Conservation (phyloP, 2,888 invertebrate genomes). For the Chrysolina haemoptera region DNA sequence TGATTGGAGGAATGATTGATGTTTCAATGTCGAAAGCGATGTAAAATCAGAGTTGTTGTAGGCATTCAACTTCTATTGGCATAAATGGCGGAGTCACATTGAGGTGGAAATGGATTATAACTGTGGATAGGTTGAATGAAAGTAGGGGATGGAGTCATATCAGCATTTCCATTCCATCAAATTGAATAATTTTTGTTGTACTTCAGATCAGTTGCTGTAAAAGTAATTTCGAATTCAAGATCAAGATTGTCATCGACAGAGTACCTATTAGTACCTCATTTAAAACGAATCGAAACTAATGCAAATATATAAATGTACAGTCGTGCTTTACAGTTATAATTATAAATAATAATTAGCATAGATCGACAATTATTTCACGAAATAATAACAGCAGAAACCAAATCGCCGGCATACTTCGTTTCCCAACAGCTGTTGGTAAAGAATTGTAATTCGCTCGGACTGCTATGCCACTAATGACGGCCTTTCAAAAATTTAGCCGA, state of each 20-base stretch:
- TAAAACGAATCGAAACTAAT: neutral
- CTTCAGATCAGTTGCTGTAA: too few species aligned
- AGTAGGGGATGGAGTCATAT: too few species aligned
- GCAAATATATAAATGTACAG: neutral
- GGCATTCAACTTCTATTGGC: too few species aligned
- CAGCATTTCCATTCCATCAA: too few species aligned
- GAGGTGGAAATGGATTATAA: too few species aligned
- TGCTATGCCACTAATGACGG: constrained; percentile 12
- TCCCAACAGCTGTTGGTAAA: constrained; percentile 1
- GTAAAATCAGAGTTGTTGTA: too few species aligned
- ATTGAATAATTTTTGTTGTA: too few species aligned
- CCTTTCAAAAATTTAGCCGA: constrained; percentile 26
- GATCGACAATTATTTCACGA: neutral
- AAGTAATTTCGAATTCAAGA: neutral
- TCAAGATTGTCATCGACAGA: neutral
- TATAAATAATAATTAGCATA: constrained; percentile 4
- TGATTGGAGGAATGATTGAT: too few species aligned
- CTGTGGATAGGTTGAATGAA: too few species aligned
- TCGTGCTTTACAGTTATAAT: neutral
- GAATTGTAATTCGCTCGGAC: constrained; percentile 6
- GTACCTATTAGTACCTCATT: constrained; percentile 14
- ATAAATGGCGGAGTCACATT: too few species aligned
- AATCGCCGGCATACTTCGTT: neutral
- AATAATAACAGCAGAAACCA: neutral
- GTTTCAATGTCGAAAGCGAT: too few species aligned